Conservation (phyloP, 2,797 vertebrate species). For the Potorous gilbertii region DNA sequence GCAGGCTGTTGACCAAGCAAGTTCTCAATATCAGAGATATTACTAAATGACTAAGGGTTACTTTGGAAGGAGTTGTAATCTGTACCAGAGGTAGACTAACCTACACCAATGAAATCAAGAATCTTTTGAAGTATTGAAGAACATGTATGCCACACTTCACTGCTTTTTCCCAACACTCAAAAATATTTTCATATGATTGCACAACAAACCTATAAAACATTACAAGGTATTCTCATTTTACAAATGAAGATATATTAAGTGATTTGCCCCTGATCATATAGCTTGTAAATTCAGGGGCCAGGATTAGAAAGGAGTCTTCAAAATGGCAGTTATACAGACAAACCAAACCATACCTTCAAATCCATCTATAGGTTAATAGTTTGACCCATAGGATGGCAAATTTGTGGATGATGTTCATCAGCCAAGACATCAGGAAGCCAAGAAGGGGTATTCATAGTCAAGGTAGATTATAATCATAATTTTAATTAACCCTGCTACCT, state of each 20-base stretch:
- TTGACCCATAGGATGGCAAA: not conserved
- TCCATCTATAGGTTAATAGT: not conserved
- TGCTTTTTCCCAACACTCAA: not conserved
- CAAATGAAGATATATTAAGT: not conserved
- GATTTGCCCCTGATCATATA: not conserved
- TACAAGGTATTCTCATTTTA: not conserved
- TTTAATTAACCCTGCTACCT: not conserved
- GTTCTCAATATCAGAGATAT: not conserved
- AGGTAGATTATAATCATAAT: not conserved
- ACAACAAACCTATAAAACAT: not conserved
- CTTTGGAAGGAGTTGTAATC: not conserved
- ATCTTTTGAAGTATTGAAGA: not conserved
- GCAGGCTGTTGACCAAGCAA: not conserved
- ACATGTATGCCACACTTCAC: not conserved
- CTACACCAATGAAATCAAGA: not conserved
- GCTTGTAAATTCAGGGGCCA: not conserved
- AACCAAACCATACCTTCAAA: not conserved
- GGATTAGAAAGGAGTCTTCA: not conserved
- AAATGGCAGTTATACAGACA: not conserved
- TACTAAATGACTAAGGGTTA: not conserved
- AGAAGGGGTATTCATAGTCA: not conserved
- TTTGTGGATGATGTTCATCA: not conserved
- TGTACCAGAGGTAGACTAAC: not conserved
- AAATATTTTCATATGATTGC: not conserved
- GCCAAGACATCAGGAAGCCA: not conserved